Percentiles rank a stretch among this genome's conserved stretches.
Conservation (phyloP, 2,888 invertebrate species). For the Linnaemya vulpina region DNA sequence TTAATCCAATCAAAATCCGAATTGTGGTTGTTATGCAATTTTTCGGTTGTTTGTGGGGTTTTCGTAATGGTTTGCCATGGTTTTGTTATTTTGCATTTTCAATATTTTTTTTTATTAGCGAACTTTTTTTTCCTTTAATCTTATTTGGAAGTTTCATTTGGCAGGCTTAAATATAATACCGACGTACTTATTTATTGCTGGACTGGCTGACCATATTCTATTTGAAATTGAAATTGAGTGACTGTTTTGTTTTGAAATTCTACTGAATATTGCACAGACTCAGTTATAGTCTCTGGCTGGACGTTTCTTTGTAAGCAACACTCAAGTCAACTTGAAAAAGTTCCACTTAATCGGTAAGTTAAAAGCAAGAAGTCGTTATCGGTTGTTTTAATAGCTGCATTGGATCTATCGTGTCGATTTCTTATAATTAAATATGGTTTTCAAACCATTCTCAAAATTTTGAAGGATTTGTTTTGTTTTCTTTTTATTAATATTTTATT, state of each 20-base stretch:
- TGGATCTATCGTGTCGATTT: too few species aligned
- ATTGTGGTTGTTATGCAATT: constrained; percentile 76
- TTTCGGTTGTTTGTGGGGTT: constrained; percentile 67
- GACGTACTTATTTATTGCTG: constrained; percentile 16
- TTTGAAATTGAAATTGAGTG: constrained; percentile 20
- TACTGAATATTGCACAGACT: neutral
- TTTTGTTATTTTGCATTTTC: constrained; percentile 45
- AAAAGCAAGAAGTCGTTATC: too few species aligned
- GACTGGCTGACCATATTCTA: constrained; percentile 1
- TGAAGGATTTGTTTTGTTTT: too few species aligned
- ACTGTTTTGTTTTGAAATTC: constrained; percentile 3
- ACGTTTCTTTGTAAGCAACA: too few species aligned
- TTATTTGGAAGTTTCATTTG: constrained; percentile 39
- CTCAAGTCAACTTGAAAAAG: too few species aligned
- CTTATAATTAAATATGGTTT: too few species aligned
- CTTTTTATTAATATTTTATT: too few species aligned
- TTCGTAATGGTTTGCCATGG: constrained; percentile 59
- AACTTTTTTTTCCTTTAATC: neutral
- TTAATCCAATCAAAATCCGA: constrained; percentile 80
- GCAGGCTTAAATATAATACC: constrained; percentile 45
- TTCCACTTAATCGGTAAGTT: too few species aligned
- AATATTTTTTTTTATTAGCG: constrained; percentile 6
- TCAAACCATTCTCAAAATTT: too few species aligned
- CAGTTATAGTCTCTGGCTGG: too few species aligned
- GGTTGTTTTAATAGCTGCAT: too few species aligned